Conservation (phyloP, 2,797 vertebrate genomes). For the Nyctibius grandis region DNA sequence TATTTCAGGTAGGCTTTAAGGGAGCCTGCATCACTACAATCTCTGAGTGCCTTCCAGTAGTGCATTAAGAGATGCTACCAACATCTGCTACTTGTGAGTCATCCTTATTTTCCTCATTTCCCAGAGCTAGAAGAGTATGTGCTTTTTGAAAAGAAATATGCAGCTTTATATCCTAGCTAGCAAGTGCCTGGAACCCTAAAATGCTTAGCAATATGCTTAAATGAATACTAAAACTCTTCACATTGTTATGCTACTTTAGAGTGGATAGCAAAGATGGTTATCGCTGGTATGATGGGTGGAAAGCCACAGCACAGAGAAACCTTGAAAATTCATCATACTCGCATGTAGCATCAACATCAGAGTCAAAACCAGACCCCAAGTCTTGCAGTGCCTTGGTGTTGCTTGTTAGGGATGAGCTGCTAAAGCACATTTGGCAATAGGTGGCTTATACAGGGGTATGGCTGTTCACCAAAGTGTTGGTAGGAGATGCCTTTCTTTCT, state of each 20-base stretch:
- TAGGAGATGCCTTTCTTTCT: background rate
- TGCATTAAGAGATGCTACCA: background rate
- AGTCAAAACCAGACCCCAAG: background rate
- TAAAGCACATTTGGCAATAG: background rate
- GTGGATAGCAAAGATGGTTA: background rate
- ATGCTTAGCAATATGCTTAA: background rate
- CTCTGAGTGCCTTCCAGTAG: background rate
- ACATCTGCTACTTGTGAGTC: slow-evolving; percentile 8
- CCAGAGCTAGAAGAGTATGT: background rate
- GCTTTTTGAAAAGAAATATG: background rate
- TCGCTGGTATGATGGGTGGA: background rate
- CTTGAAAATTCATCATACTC: background rate
- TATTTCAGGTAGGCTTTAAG: background rate
- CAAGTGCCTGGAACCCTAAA: background rate
- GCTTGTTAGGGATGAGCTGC: background rate
- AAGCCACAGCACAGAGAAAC: background rate
- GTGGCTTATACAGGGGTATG: background rate
- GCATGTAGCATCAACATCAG: background rate
- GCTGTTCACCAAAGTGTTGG: background rate
- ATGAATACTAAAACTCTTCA: background rate
- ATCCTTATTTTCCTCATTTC: background rate
- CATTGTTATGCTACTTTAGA: background rate
- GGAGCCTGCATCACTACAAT: background rate
- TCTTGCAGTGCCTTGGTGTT: accelerated
- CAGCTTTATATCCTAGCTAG: background rate